Base-by-base conservation (phyloP, 1,140 invertebrate genomes). In the Drosophila santomea region DNA sequence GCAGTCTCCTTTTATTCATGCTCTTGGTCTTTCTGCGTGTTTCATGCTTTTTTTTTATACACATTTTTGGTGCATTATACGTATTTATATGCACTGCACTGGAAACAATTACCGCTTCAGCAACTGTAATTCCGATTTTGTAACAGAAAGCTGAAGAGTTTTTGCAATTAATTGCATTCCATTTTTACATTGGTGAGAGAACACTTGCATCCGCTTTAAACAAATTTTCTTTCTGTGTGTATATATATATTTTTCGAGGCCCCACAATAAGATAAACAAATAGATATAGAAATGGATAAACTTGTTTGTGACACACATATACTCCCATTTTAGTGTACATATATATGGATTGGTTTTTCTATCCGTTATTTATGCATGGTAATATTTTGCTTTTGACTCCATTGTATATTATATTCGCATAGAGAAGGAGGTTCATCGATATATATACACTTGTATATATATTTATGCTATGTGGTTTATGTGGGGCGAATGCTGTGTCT, bases 301-400 rank as follows among this genome's bases (percentile, higher is more conserved):
- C 73, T 75, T 66, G 47, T 32, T 58, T 44, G 60, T 48, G 71
- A 55, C 68, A 74, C 50, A 74, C 71, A 63, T 38, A 60, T 10
- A 4, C 12, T 39, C 3, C 23, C 7, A 11, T 14, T 10, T 15
- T 12, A 41, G 8, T 32, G n/a, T 15, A 25, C 14, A 38, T 38
- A 50, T 69, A 17, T 17, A 45, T 41, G n/a, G 56, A 15, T 36
- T 11, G 10, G 10, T 17, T 2, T 52, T n/a, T 54, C 28, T 8
- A 44, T 44, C 23, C 32, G 60, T 67, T 75, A 75, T 75, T 75
- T 75, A 75, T 75, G 72, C 62, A 48, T 75, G 72, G 72, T 54
- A 74, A 74, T 74, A 74, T 74, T 74, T 74, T 74, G 72, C 59
- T 51, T 74, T 74, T 74, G 73, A 75, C 73, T 75, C 58, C 43